A percentile compares a stretch with the other conserved stretches of the same genome.
phyloP scores from a whole-genome alignment of 2,888 invertebrate genomes.

The Neuroscelio doddi region DNA sequence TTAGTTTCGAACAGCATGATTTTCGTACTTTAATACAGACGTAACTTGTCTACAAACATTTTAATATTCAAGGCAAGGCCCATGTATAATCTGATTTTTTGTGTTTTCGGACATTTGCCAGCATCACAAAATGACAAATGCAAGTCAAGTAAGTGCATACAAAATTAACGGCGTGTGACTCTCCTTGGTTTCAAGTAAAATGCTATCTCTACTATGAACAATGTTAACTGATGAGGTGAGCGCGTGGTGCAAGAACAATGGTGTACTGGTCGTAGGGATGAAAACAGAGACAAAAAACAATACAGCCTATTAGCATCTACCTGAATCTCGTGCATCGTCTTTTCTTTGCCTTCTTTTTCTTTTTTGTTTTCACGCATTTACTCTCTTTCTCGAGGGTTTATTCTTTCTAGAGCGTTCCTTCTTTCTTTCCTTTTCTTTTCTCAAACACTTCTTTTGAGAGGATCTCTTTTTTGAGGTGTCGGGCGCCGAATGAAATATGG shows the following conservation, averaged over 20 bases:
- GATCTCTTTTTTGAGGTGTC: constrained; percentile 38
- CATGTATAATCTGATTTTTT: constrained; percentile 17
- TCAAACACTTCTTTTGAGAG: constrained; percentile 19
- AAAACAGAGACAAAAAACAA: constrained; percentile 61
- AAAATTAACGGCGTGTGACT: constrained; percentile 48
- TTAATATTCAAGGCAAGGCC: no score
- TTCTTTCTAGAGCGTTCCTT: constrained; percentile 17
- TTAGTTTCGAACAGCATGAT: no score
- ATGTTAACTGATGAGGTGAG: constrained; percentile 63
- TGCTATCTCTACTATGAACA: constrained; percentile 59
- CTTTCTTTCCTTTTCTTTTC: constrained; percentile 11
- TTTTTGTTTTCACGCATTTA: constrained; percentile 28
- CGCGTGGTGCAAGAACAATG: constrained; percentile 57
- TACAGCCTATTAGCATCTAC: constrained; percentile 66
- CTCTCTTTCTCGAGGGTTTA: constrained; percentile 4
- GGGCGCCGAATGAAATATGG: constrained; percentile 45
- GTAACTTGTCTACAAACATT: no score
- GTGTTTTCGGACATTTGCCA: constrained; percentile 5
- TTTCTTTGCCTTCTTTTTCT: constrained; percentile 20
- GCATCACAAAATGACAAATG: constrained; percentile 40
- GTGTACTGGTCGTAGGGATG: constrained; percentile 38
- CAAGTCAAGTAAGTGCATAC: constrained; percentile 26
- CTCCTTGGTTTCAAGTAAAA: constrained; percentile 58
- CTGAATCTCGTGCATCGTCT: constrained; percentile 51
- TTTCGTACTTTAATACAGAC: no score